Base-by-base conservation (phyloP, 1,140 invertebrate genomes). In the Leptinotarsa defecta region DNA sequence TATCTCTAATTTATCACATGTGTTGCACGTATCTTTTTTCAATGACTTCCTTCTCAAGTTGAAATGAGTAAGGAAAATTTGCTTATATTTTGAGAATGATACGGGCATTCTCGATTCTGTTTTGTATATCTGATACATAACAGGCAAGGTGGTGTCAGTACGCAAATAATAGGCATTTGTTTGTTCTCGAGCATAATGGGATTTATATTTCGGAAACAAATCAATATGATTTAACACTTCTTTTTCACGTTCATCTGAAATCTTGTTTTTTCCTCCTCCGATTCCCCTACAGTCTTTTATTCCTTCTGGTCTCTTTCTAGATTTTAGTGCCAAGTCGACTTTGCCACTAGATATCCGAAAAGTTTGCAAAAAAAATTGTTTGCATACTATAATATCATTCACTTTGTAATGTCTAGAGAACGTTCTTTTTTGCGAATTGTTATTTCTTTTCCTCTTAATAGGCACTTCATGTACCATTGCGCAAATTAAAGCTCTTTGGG, bases 21-120 rank as follows among this genome's bases (percentile, higher is more conserved):
- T 65, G 27, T 74, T 77, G 48, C 76, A 77, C 3, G 67, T 77
- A 43, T 74, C 76, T 48, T 77, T 77, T 70, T 77, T 74, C 20
- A 52, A 48, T 27, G 57, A 22, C 61, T 76, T 76, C 11, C 24
- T 57, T 74, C 52, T 76, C 61, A 73, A 69, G 61, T 74, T 74
- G 49, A 76, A 76, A 20, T 49, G 19, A n/a, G 22, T 22, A 15
- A 68, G 68, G 13, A 76, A 73, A n/a, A 73, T 76, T 13, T 73
- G 64, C 49, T 68, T 76, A 48, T 76, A 68, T 68, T 27, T 49
- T 43, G 65, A 20, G 13, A 73, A 48, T 61, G 57, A 65, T 62
- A 76, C 75, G n/a, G 71, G 75, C 17, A 15, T 24, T 22, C 73
- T 27, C 27, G 27, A 27, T 27, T 27, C 27, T 27, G 27, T 27